Evolutionary conservation across 1,140 invertebrate genomes (phyloP).

Genomic region (Trachymyrmex septentrionalis): DNA sequence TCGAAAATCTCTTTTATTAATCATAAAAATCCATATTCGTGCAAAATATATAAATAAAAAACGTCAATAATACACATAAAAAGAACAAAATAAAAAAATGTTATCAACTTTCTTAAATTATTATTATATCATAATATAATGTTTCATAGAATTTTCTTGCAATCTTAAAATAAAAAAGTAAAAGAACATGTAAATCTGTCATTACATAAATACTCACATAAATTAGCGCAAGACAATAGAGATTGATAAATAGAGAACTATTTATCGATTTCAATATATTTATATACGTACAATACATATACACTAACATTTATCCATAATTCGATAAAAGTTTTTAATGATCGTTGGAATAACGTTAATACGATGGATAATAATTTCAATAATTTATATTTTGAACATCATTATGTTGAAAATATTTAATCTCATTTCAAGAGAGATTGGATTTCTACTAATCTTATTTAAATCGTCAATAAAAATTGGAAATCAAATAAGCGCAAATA

Average conservation of each 20-base stretch:
- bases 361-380: not conserved
- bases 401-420: not conserved
- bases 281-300: not conserved
- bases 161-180: not conserved
- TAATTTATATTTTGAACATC: not conserved
- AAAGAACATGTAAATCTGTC: not conserved
- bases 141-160: not conserved
- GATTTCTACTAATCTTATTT: not conserved
- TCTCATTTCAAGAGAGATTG: not conserved
- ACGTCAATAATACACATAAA: not conserved
- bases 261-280: conserved; percentile 14
- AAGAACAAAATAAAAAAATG: not conserved
- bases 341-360: not conserved
- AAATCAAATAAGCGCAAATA: not conserved
- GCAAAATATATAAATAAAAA: not conserved
- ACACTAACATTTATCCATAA: not conserved
- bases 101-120: not conserved
- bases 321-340: not conserved
- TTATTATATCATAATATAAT: not conserved
- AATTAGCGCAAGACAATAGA: not conserved
- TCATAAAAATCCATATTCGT: not conserved
- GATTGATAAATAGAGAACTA: not conserved
- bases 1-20: not conserved
- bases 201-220: not conserved
- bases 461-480: not conserved